Conservation (phyloP, 2,888 invertebrate species). For the Halocaridina rubra region DNA sequence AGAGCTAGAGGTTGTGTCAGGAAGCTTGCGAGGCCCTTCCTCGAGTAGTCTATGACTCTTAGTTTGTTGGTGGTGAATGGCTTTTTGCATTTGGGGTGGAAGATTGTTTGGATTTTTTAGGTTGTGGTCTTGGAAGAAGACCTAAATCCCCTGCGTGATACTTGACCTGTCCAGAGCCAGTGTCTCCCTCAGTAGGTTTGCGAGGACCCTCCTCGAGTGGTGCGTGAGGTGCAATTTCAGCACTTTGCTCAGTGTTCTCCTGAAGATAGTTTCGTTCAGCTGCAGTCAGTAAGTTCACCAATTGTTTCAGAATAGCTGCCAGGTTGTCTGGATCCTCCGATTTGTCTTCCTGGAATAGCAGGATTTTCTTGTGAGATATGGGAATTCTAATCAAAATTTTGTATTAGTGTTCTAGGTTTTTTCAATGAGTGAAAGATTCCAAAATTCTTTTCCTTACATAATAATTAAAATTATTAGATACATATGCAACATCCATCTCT, state of each 20-base stretch:
- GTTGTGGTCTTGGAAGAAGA: slow-evolving; percentile 33
- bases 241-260: background rate
- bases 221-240: background rate
- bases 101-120: background rate
- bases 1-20: too few relatives aligned
- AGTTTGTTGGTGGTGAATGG: background rate
- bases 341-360: slow-evolving; percentile 1
- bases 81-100: background rate
- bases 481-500: too few relatives aligned
- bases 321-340: background rate
- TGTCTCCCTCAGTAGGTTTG: background rate
- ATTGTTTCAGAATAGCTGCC: slow-evolving; percentile 28
- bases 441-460: too few relatives aligned
- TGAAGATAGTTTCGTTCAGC: slow-evolving; percentile 12
- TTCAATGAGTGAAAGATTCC: too few relatives aligned
- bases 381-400: too few relatives aligned
- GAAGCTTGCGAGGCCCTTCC: background rate
- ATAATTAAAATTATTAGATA: too few relatives aligned
- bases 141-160: slow-evolving; percentile 55
- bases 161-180: slow-evolving; percentile 16
- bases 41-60: background rate
- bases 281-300: slow-evolving; percentile 45
- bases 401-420: too few relatives aligned
- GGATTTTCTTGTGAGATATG: too few relatives aligned
- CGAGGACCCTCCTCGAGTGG: background rate